A percentile compares a stretch with the other conserved stretches of the same genome.
Evolutionary conservation across 2,888 invertebrate species (phyloP).

Genomic region (Halictus ligatus): DNA sequence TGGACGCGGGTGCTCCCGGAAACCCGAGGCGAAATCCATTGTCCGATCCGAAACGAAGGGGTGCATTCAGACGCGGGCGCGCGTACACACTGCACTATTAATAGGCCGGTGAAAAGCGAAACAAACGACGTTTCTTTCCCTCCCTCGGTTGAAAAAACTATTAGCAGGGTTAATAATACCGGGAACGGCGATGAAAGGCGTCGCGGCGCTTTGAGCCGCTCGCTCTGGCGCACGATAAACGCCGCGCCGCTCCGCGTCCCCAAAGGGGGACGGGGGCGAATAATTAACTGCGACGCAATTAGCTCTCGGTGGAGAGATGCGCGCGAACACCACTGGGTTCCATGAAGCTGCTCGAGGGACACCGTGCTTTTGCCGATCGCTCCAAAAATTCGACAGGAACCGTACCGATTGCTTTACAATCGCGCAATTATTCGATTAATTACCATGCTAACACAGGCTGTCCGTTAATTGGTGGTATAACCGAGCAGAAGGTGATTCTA

Average conservation of each 20-base stretch:
- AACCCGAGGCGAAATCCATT: background rate
- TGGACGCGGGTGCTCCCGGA: background rate
- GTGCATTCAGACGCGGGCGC: conserved; percentile 16
- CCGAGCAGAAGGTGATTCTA: too few species aligned
- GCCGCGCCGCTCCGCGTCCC: conserved; percentile 31
- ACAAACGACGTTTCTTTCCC: conserved; percentile 20
- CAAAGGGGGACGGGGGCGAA: background rate
- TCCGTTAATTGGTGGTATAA: too few species aligned
- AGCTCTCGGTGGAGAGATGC: conserved; percentile 41
- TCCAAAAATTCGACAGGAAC: background rate
- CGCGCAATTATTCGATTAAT: background rate
- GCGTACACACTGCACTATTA: conserved; percentile 5
- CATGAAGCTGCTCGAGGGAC: background rate
- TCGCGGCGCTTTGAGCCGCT: conserved; percentile 33
- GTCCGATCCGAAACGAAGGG: background rate
- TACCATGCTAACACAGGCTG: too few species aligned
- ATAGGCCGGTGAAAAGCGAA: conserved; percentile 1
- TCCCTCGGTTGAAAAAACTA: conserved; percentile 11
- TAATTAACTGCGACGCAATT: conserved; percentile 67
- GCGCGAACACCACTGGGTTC: background rate
- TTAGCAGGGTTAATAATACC: conserved; percentile 54
- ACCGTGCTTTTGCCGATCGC: background rate
- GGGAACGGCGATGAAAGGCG: conserved; percentile 41
- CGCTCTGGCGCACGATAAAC: conserved; percentile 51
- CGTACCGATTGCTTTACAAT: background rate